Evolutionary conservation across 2,888 invertebrate species (phyloP), one percentile per base, ranked within the genome.

Genomic region (Xiphydria camelus): DNA sequence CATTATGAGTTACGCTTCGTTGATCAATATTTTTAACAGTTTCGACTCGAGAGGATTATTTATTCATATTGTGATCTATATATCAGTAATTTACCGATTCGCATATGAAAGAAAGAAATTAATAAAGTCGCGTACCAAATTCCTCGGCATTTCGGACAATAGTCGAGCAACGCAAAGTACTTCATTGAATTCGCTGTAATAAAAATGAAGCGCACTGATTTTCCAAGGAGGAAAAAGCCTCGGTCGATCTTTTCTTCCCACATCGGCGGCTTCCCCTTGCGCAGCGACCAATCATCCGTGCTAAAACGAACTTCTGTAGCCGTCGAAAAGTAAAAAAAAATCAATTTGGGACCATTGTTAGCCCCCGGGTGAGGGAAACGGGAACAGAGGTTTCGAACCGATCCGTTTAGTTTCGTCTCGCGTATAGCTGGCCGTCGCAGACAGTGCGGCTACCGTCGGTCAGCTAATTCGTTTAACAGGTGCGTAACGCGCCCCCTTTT

Each of bases 401-500:
- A 26, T 26, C 26, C 26, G 14, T 7, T 26, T 14, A 29, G 29
- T 14, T 14, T 12, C 15, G 29, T 29, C 29, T 14, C 15, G 15
- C 15, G 29, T 29, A 12, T 29, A 29, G 12, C n/a, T 12, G 29
- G 12, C 5, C 12, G 15, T 1, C 29, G 12, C 7, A 14, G 2
- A 12, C 9, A 29, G 29, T 4, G 15, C 29, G 29, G 29, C 29
- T 29, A 29, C 12, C 29, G 15, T 14, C 29, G 6, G 12, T 29
- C 12, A 29, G 12, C 12, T 29, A 29, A 29, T 29, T 14, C 5
- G 5, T 12, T 12, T 29, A 29, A 62, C 58, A 58, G 61, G 61
- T 61, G 55, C 17, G 45, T 22, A 49, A 53, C 51, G 54, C 34
- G 40, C 51, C 56, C 50, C 55, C 49, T 44, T 35, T 45, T 36